These are phyloP conservation scores for Sebastes alutus DNA, from an alignment of 2,797 vertebrate genomes.

Conservation along the genomic window DNA sequence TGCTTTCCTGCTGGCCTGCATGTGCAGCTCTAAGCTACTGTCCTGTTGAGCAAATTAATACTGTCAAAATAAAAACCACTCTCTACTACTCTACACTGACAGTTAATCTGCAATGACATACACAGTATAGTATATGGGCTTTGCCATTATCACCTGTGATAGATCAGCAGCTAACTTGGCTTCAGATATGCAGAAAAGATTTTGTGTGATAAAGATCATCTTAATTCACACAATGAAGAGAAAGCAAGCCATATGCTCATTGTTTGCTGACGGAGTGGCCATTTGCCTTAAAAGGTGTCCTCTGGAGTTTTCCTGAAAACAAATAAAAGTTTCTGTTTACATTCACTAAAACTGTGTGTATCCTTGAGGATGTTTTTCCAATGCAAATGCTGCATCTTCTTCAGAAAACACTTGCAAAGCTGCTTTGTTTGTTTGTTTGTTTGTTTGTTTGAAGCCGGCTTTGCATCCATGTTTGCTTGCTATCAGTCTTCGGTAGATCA, in stretches of 20 bases:
- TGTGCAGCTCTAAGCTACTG: neutral
- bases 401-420: neutral
- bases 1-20: neutral
- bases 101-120: neutral
- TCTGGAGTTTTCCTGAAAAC: neutral
- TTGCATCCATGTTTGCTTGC: neutral
- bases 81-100: neutral
- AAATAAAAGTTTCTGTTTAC: neutral
- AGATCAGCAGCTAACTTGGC: neutral
- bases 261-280: neutral
- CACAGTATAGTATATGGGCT: no score
- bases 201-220: neutral
- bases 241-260: neutral
- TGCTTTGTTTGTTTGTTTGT: neutral
- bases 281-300: neutral
- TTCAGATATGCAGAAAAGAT: neutral
- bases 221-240: neutral
- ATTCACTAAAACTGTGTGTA: neutral
- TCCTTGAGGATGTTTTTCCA: neutral
- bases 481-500: neutral
- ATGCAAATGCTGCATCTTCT: neutral
- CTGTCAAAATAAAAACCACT: neutral
- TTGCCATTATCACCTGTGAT: neutral
- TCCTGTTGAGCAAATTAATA: neutral
- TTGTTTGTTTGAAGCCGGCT: neutral